A percentile compares a stretch with the other conserved stretches of the same genome.
Evolutionary conservation across 2,888 invertebrate species (phyloP).

Genomic region (Lasiommata megera): DNA sequence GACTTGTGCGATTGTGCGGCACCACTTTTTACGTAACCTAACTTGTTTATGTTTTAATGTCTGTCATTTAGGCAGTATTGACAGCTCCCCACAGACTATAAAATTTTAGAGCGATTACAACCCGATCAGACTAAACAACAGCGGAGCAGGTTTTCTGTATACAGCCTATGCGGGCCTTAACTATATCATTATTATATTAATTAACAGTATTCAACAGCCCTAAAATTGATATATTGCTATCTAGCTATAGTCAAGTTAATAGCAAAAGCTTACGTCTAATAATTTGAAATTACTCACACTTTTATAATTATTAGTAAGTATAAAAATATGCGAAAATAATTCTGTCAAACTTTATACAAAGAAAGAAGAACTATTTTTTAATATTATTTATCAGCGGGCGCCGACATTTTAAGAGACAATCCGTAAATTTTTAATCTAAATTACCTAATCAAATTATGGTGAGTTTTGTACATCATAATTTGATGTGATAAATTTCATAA

Average conservation of each 20-base stretch:
- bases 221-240: conserved; percentile 33
- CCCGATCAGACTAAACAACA: not conserved
- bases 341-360: conserved; percentile 17
- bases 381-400: not conserved
- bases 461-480: too few relatives aligned
- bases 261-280: conserved; percentile 31
- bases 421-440: not conserved
- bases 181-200: conserved; percentile 1
- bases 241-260: conserved; percentile 27
- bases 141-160: not conserved
- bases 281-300: conserved; percentile 24
- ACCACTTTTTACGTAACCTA: too few relatives aligned
- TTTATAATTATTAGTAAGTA: conserved; percentile 20
- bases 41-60: too few relatives aligned
- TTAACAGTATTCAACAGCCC: conserved; percentile 20
- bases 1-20: too few relatives aligned
- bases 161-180: not conserved
- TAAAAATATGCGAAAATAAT: conserved; percentile 32
- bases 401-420: not conserved
- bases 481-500: too few relatives aligned
- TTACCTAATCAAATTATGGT: too few relatives aligned
- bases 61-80: too few relatives aligned
- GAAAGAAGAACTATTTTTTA: not conserved
- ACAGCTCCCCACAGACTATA: too few relatives aligned
- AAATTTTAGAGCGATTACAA: not conserved